These are phyloP conservation scores for Uloborus diversus DNA, from an alignment of 1,140 invertebrate species.

Conservation along the genomic window DNA sequence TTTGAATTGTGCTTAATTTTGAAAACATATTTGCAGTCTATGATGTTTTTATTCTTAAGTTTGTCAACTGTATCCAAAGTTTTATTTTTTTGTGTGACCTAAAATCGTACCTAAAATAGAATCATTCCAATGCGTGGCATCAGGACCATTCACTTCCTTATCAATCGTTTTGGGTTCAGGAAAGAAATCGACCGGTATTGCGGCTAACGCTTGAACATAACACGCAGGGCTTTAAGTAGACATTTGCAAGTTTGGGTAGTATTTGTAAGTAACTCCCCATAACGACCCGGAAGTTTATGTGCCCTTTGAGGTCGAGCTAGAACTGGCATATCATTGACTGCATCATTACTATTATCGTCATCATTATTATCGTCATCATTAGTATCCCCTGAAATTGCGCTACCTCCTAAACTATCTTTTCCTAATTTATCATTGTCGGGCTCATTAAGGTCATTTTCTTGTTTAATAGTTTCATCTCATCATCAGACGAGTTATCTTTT, in stretches of 20 bases:
- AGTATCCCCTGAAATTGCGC: neutral
- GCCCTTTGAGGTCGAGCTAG: neutral
- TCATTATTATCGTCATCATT: neutral
- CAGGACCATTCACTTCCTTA: slow-evolving; percentile 62
- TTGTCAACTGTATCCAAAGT: slow-evolving; percentile 63
- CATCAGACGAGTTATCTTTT: neutral
- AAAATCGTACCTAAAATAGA: slow-evolving; percentile 64
- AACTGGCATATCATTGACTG: too few species aligned
- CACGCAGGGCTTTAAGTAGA: neutral
- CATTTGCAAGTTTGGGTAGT: slow-evolving; percentile 4
- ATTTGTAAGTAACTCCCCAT: neutral
- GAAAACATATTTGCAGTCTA: slow-evolving; percentile 64
- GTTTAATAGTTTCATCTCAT: too few species aligned
- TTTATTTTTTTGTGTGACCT: slow-evolving; percentile 62
- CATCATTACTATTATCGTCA: neutral
- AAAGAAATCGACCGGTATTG: neutral
- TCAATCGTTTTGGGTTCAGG: slow-evolving; percentile 57
- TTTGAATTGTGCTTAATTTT: slow-evolving; percentile 61
- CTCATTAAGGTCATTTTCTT: too few species aligned
- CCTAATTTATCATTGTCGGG: too few species aligned
- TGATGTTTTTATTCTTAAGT: slow-evolving; percentile 57
- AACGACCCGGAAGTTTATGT: neutral
- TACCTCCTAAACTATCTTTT: too few species aligned
- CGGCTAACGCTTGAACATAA: slow-evolving; percentile 2
- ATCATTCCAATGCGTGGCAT: slow-evolving; percentile 62